Percentiles rank a stretch among this genome's conserved stretches.
These are phyloP conservation scores for Ibidorhyncha struthersii DNA, from an alignment of 2,113 vertebrate species.

Conservation along the genomic window DNA sequence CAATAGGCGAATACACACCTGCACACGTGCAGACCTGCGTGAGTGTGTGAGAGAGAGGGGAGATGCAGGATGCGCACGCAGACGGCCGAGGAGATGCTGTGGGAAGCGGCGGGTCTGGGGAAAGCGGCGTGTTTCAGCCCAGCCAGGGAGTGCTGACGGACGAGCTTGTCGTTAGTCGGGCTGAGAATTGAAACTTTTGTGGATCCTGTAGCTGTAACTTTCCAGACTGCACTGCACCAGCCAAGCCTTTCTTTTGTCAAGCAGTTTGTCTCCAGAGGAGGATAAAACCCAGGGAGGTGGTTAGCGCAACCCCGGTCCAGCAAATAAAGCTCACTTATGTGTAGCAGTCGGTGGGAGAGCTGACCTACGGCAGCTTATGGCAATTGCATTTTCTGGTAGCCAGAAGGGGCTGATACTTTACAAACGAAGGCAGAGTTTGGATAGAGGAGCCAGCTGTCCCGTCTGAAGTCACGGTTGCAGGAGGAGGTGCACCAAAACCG, in stretches of 20 bases:
- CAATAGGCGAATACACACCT: neutral
- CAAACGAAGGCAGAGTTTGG: neutral
- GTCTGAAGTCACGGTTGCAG: neutral
- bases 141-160: neutral
- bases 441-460: neutral
- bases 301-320: neutral
- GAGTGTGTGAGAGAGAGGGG: rapidly evolving
- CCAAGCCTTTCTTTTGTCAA: neutral
- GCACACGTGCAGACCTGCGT: rapidly evolving
- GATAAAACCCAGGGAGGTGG: neutral
- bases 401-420: neutral
- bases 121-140: rapidly evolving
- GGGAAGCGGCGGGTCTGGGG: neutral
- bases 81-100: rapidly evolving
- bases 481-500: neutral
- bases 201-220: neutral
- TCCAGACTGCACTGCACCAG: conserved; percentile 33
- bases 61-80: neutral
- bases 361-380: neutral
- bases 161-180: neutral
- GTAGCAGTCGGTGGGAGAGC: neutral
- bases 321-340: neutral
- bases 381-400: neutral
- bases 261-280: conserved; percentile 8
- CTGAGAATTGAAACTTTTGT: neutral